Base-by-base conservation (phyloP, 1,140 invertebrate species). In the Papilio helenus region DNA sequence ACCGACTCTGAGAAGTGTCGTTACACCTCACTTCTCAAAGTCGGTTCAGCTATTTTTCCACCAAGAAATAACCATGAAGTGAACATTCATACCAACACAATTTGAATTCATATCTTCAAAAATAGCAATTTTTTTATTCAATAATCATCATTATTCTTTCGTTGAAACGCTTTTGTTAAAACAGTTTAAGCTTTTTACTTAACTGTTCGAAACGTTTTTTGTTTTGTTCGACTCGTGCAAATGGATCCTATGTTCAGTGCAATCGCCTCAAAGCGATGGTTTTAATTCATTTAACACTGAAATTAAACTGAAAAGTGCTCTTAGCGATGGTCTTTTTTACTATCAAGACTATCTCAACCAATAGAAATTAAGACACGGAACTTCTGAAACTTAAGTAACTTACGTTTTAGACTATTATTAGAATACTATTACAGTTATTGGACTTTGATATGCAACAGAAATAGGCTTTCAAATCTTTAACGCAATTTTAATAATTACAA, bases 211-310 rank as follows among this genome's bases (percentile, higher is more conserved):
- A 23, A 20, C 46, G n/a, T 51, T 44, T 73, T 73, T 74, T 51
- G 14, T 49, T 74, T 74, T 74, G 23, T 49, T 51, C 20, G 12
- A 74, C 46, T 49, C n/a, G 26, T 49, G 44, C 72, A 51, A 74
- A 49, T 74, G 14, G 72, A 74, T 74, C 20, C 72, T 23, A 46
- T 74, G 10, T 46, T 74, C 20, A 51, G 72, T 23, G 46, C 42
- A 49, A 74, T 49, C 44, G 46, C 16, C 72, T 51, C 72, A 51
- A 74, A 74, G 72, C 42, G 72, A 74, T 26, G 42, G 72, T 51
- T 74, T 74, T 74, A 74, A 74, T 74, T 51, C 72, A 74, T 74
- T 74, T 49, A 74, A 74, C 72, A 29, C 72, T 46, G 23, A 49
- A 49, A 74, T 74, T 16, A 29, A 74, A 74, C 72, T 29, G 26